phyloP scores from a whole-genome alignment of 2,113 vertebrate species.

The Prietella phreatophila region DNA sequence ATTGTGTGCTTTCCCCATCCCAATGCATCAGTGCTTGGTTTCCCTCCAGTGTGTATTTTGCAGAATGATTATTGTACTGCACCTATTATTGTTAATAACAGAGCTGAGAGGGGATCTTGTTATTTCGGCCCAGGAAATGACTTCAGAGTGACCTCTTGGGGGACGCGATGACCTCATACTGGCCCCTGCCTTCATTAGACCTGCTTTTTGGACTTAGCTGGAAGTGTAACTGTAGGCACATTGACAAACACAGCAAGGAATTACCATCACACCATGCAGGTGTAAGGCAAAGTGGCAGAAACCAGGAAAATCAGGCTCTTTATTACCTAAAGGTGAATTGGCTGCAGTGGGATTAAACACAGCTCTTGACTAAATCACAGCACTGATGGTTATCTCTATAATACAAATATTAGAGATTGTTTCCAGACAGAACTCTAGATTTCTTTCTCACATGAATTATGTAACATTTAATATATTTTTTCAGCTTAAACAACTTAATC shows the following conservation, averaged over 20 bases:
- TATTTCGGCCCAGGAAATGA: constrained; percentile 72
- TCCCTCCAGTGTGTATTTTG: constrained; percentile 67
- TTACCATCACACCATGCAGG: background rate
- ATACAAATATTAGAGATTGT: constrained; percentile 14
- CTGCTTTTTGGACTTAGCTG: constrained; percentile 51
- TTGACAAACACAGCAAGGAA: constrained; percentile 10
- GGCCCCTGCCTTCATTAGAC: constrained; percentile 50
- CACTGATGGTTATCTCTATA: constrained; percentile 25
- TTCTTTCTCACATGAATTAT: background rate
- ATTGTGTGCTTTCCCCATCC: constrained; percentile 65
- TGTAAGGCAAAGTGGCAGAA: constrained; percentile 5
- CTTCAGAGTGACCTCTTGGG: constrained; percentile 59
- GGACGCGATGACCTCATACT: constrained; percentile 63
- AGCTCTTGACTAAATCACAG: constrained; percentile 18
- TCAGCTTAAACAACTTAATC: background rate
- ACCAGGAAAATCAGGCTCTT: constrained; percentile 16
- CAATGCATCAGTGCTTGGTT: constrained; percentile 66
- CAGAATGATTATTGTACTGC: constrained; percentile 75
- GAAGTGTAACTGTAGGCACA: constrained; percentile 34
- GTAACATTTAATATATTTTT: background rate
- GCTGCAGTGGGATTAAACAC: constrained; percentile 29
- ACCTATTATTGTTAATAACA: constrained; percentile 61
- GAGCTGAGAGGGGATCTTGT: constrained; percentile 56
- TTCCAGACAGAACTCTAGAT: constrained; percentile 17
- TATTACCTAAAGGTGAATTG: constrained; percentile 32